Evolutionary conservation across 2,888 invertebrate species (phyloP), one percentile per base, ranked within the genome.

Genomic region (Mesochorus sp.): DNA sequence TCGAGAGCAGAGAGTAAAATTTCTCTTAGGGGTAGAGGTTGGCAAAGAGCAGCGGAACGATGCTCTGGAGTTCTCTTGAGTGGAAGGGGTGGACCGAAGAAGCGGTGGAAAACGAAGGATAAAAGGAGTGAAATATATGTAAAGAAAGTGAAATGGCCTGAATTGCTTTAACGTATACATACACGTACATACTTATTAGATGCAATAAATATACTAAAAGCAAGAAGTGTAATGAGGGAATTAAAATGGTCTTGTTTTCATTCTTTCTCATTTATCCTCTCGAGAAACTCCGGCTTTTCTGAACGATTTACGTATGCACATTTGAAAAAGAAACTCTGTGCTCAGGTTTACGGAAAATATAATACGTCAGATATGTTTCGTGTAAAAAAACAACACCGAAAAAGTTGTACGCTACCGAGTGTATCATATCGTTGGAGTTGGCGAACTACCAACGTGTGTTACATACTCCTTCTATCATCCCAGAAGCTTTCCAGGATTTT

Each of bases 401-500:
- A 75, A 37, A 31, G 55, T 21, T 51, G 49, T 8, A 14, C 34
- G 34, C 24, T 61, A 55, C 39, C 75, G 70, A 72, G 57, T 70
- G 80, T 76, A 79, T 72, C 73, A 67, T n/a, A n/a, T 68, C 67
- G 74, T 76, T 82, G 83, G 84, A 85, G 84, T 74, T 79, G 81
- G 76, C 86, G 24, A 59, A 57, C 49, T 68, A 78, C 68, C 77
- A 78, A 76, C 28, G 49, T 47, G 49, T 47, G 26, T 66, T 21
- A 34, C 34, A 28, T 21, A 21, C 24, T 17, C 49, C 47, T 42
- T 39, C 80, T 81, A 80, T n/a, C n/a, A n/a, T n/a, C n/a, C n/a
- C 77, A 74, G 77, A 61, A 68, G 75, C 73, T 80, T 77, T 72
- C 78, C 80, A 59, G 80, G 82, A 83, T 84, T 84, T 85, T 85